These are phyloP conservation scores for Chalcis sispes DNA, from an alignment of 2,888 invertebrate species.

Conservation along the genomic window DNA sequence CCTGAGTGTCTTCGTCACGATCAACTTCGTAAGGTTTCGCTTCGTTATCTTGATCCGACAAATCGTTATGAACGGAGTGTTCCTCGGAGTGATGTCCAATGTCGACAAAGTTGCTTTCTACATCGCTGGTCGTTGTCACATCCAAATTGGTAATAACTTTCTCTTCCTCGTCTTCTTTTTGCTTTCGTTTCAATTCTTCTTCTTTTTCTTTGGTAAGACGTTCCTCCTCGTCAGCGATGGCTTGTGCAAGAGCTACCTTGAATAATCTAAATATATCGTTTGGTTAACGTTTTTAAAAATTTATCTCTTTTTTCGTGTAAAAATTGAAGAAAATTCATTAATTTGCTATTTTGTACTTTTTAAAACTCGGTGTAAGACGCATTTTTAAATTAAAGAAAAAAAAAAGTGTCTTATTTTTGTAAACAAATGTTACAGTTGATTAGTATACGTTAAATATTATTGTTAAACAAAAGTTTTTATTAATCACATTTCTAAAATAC, in stretches of 20 bases:
- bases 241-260: slow-evolving; percentile 65
- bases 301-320: no score
- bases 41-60: slow-evolving; percentile 68
- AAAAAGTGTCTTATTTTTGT: no score
- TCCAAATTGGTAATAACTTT: slow-evolving; percentile 77
- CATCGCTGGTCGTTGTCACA: slow-evolving; percentile 56
- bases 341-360: no score
- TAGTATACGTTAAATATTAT: no score
- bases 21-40: slow-evolving; percentile 68
- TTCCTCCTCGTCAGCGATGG: slow-evolving; percentile 74
- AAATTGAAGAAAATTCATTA: no score
- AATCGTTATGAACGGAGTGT: slow-evolving; percentile 60
- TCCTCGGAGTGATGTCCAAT: slow-evolving; percentile 62
- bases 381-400: no score
- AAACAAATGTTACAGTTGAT: no score
- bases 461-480: no score
- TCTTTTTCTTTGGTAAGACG: slow-evolving; percentile 77
- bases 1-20: slow-evolving; percentile 70
- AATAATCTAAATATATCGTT: slow-evolving; percentile 65
- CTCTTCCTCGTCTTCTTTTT: slow-evolving; percentile 81
- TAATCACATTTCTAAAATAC: no score
- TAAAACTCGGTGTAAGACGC: no score
- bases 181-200: slow-evolving; percentile 79
- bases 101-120: slow-evolving; percentile 42
- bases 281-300: no score